Conservation (phyloP, 2,113 vertebrate genomes). For the Marmota monax region DNA sequence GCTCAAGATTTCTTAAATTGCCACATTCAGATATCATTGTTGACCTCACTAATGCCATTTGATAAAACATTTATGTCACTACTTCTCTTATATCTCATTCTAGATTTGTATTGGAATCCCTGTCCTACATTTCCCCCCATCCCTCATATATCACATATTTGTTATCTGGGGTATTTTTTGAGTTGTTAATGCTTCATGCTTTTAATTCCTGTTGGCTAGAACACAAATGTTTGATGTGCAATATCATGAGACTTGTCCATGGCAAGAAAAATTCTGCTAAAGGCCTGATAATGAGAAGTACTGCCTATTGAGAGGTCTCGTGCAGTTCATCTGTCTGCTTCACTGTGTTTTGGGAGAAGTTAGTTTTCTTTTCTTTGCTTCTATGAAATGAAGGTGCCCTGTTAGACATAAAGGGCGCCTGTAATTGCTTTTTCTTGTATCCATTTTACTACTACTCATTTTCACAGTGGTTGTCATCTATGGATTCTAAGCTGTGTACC, state of each 20-base stretch:
- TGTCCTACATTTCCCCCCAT: conserved; percentile 13
- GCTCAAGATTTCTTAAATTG: neutral
- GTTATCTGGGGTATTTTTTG: conserved; percentile 31
- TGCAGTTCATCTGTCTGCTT: neutral
- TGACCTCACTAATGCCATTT: conserved; percentile 69
- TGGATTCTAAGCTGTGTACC: neutral
- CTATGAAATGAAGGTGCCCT: neutral
- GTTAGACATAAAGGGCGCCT: neutral
- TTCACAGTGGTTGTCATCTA: neutral
- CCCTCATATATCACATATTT: conserved; percentile 47
- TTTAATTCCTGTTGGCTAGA: conserved; percentile 57
- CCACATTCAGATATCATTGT: conserved; percentile 54
- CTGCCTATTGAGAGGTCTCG: neutral
- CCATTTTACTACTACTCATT: neutral
- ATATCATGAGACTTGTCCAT: neutral
- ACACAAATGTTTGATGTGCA: conserved; percentile 2
- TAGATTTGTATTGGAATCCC: conserved; percentile 32
- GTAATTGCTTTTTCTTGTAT: neutral
- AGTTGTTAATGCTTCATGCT: conserved; percentile 54
- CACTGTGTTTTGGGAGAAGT: neutral
- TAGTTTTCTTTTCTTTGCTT: neutral
- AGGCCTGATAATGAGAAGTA: neutral
- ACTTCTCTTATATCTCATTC: conserved; percentile 60
- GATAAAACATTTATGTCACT: conserved; percentile 56
- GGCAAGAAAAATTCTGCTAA: conserved; percentile 6